These are phyloP conservation scores for Hololepta plana DNA, from an alignment of 2,888 invertebrate genomes.

Conservation along the genomic window DNA sequence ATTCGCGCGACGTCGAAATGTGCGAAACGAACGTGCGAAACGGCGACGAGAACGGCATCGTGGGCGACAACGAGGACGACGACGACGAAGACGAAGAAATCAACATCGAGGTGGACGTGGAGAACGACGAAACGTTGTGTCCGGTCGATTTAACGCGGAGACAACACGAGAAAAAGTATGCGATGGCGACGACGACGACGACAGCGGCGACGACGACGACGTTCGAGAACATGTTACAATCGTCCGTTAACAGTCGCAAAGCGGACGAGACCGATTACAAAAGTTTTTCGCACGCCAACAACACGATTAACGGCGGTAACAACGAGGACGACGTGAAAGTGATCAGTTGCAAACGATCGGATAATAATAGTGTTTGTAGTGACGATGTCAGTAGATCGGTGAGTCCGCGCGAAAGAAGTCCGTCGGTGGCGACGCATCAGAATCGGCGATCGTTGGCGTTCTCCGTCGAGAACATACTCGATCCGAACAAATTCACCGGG, in stretches of 20 bases:
- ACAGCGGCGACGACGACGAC: conserved; percentile 6
- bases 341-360: conserved; percentile 3
- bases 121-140: conserved; percentile 25
- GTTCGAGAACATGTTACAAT: too few relatives aligned
- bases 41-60: conserved; percentile 16
- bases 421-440: conserved; percentile 30
- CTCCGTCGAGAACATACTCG: conserved; percentile 79
- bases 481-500: conserved; percentile 81
- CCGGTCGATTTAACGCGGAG: conserved; percentile 28
- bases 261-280: conserved; percentile 8
- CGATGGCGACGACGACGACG: conserved; percentile 16
- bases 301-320: neutral
- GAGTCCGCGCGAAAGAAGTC: conserved; percentile 21
- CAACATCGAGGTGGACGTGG: conserved; percentile 24
- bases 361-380: conserved; percentile 26
- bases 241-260: conserved; percentile 7
- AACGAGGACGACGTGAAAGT: conserved; percentile 8
- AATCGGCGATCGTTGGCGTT: conserved; percentile 62
- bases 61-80: conserved; percentile 15
- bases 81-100: conserved; percentile 18
- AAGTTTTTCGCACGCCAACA: too few relatives aligned
- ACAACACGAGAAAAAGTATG: conserved; percentile 22
- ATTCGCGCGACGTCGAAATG: conserved; percentile 23
- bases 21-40: conserved; percentile 21
- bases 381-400: conserved; percentile 24